Base-by-base conservation (phyloP, 2,113 vertebrate species). In the Sapajus apella region DNA sequence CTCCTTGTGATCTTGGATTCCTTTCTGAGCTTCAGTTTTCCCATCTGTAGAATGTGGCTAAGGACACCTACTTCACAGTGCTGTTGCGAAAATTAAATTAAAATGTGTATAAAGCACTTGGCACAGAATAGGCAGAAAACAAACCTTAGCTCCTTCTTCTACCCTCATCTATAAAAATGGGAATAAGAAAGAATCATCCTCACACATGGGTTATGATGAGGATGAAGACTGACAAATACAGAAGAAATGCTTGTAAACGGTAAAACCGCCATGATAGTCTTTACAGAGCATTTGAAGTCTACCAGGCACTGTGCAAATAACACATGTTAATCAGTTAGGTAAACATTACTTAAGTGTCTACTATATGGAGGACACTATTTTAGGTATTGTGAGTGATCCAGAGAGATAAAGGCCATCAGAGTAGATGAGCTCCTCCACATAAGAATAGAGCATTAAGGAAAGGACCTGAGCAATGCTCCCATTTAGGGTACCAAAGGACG, bases 31-130 rank as follows among this genome's bases (percentile, higher is more conserved):
- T 97, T 95, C 73, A 94, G 96, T 96, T 97, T 97, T 97, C 89
- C 87, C 87, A 97, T 96, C 95, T 97, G 94, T 95, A 97, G 82
- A 97, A 95, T 94, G 95, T 97, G 89, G 93, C 90, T 91, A 93
- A 95, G 79, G 96, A 96, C 86, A 96, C 61, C 73, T 93, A 95
- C 55, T 80, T 97, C 61, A 83, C 25, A 76, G n/a, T 25, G 68
- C 61, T 93, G 47, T 93, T 90, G 72, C 91, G 76, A 93, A 95
- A 88, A 97, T 96, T 66, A 96, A 97, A 97, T 97, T 87, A 93
- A 91, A 95, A 86, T 97, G 79, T 94, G 43, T 93, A 47, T 50
- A 85, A 97, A 90, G 70, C 88, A 94, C 55, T 97, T 94, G 81
- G 72, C 58, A 91, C 43, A 96, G 73, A 92, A 88, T 72, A 93